These are phyloP conservation scores for Craseonycteris thonglongyai DNA, from an alignment of 2,113 vertebrate species.

Conservation along the genomic window DNA sequence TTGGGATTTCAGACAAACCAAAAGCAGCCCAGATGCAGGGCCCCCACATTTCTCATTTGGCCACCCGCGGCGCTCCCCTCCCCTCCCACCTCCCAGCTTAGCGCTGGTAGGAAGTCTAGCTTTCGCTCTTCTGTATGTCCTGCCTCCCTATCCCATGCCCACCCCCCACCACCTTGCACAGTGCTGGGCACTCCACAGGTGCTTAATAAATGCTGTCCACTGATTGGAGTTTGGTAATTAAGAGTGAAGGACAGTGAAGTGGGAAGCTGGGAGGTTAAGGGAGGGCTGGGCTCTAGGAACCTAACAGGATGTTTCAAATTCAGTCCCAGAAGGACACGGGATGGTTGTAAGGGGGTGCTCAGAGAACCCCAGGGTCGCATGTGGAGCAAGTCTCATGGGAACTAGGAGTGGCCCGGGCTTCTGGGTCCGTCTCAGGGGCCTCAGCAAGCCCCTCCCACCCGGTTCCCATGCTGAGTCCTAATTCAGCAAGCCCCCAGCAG, in stretches of 20 bases:
- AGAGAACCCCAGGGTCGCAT: not conserved
- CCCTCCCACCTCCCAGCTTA: not conserved
- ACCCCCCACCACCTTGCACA: not conserved
- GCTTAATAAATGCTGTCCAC: conserved; percentile 37
- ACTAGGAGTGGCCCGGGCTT: not conserved
- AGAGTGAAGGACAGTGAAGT: not conserved
- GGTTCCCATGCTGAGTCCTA: not conserved
- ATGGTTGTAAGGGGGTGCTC: not conserved
- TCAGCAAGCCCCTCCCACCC: not conserved
- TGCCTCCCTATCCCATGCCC: not conserved
- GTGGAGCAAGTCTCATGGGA: not conserved
- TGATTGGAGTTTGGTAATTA: not conserved
- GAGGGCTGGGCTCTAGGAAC: conserved; percentile 2
- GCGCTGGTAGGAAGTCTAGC: not conserved
- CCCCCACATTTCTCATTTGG: not conserved
- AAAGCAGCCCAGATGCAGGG: not conserved
- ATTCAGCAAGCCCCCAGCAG: not conserved
- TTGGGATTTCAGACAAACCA: not conserved
- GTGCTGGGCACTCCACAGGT: not conserved
- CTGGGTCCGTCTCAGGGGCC: not conserved
- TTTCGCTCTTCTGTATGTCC: not conserved
- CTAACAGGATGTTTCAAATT: not conserved
- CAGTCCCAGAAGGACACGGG: not conserved
- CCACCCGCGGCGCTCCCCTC: not conserved
- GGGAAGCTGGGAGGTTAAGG: not conserved